Evolutionary conservation across 2,797 vertebrate genomes (phyloP).

Genomic region (Chrosomus eos): DNA sequence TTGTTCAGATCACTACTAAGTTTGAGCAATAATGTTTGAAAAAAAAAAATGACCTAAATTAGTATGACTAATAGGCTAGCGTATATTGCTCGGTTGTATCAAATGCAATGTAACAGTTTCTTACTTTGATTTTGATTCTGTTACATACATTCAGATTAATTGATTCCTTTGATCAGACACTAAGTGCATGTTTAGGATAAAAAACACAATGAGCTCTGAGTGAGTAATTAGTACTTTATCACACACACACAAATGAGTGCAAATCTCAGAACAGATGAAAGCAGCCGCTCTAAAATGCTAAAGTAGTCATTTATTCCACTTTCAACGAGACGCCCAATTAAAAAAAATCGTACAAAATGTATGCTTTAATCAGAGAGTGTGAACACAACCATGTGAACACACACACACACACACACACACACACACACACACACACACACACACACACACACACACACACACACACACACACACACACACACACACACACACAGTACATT

Average conservation of each 20-base stretch:
- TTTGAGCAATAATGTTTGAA: neutral
- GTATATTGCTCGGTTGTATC: neutral
- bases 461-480: neutral
- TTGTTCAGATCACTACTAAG: neutral
- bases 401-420: neutral
- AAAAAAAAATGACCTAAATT: neutral
- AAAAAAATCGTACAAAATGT: neutral
- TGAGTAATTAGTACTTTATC: conserved; percentile 51
- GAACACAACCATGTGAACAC: neutral
- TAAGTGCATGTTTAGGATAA: conserved; percentile 26
- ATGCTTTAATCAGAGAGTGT: conserved; percentile 31
- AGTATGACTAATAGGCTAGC: neutral
- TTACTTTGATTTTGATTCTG: neutral
- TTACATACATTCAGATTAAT: conserved; percentile 8
- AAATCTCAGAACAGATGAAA: conserved; percentile 51
- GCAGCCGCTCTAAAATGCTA: conserved; percentile 40
- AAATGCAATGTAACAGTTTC: neutral
- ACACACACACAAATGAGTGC: conserved; percentile 40
- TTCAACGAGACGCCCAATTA: conserved; percentile 49
- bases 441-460: neutral
- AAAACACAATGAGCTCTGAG: conserved; percentile 37
- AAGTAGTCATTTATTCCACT: conserved; percentile 54
- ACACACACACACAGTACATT: conserved; percentile 69
- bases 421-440: neutral
- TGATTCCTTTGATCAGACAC: neutral